phyloP scores from a whole-genome alignment of 2,113 vertebrate species.

The Dunckerocampus dactyliophorus region DNA sequence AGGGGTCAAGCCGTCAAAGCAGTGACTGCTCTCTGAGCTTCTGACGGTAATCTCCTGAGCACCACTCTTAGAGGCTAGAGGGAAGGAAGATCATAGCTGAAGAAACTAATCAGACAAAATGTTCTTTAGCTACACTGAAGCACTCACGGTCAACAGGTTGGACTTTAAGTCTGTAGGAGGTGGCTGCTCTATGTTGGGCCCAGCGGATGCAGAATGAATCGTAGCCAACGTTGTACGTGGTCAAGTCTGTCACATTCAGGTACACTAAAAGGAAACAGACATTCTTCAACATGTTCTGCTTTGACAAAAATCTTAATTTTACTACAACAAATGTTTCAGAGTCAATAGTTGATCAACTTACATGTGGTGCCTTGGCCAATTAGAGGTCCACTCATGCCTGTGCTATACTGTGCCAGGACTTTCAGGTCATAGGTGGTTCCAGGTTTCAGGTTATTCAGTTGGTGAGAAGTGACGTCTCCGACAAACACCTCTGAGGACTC shows the following conservation, averaged over 20 bases:
- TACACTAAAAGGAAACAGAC: slow-evolving; percentile 77
- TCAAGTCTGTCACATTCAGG: slow-evolving; percentile 90
- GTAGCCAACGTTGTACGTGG: slow-evolving; percentile 84
- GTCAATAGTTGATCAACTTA: slow-evolving; percentile 53
- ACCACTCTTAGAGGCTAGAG: slow-evolving; percentile 68
- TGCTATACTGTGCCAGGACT: slow-evolving; percentile 89
- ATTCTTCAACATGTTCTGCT: not conserved
- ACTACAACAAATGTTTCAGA: not conserved
- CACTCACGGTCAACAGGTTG: slow-evolving; percentile 83
- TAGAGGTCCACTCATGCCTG: slow-evolving; percentile 84
- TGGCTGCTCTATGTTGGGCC: slow-evolving; percentile 88
- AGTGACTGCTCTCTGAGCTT: slow-evolving; percentile 83
- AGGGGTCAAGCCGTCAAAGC: slow-evolving; percentile 85
- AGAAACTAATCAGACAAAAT: not conserved
- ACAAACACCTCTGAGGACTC: slow-evolving; percentile 83
- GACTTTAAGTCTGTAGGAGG: slow-evolving; percentile 91
- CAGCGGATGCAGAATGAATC: slow-evolving; percentile 88
- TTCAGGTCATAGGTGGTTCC: slow-evolving; percentile 91
- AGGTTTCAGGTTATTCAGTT: slow-evolving; percentile 85
- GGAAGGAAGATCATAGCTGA: not conserved
- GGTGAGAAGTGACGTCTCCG: slow-evolving; percentile 88
- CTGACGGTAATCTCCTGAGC: slow-evolving; percentile 91
- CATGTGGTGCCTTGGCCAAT: slow-evolving; percentile 88
- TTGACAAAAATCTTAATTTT: too few species aligned
- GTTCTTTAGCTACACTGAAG: not conserved